Evolutionary conservation across 2,888 invertebrate genomes (phyloP), one percentile per base, ranked within the genome.

Genomic region (Scelioninae gen. 2): DNA sequence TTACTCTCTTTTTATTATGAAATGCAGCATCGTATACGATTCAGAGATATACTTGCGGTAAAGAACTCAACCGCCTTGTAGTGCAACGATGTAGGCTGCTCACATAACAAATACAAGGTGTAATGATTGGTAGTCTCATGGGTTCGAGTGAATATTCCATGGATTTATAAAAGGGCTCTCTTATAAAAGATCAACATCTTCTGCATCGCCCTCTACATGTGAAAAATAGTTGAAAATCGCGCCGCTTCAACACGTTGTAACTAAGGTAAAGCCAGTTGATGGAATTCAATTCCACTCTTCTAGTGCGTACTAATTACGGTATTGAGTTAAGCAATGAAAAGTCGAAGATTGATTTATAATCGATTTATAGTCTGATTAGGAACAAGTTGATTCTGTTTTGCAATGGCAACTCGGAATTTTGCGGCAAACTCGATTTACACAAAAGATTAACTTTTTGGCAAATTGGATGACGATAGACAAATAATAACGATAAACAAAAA

Each of bases 321-420:
- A 81, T 81, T 81, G 75, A 80, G 81, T 80, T 81, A 79, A 82
- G 78, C 78, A 80, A 79, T 82, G 78, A 77, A 77, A 79, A 77
- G 76, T 79, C 74, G 79, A 76, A 78, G 78, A 75, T 76, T 80
- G 79, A 81, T 81, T 81, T 80, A 77, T 81, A 81, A 80, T 81
- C 76, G 76, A 78, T 78, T 58, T 63, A 73, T 73, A 73, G 73
- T 69, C 64, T 69, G 69, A 69, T 68, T 73, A 73, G 69, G 43
- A 60, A 37, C 52, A 64, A 69, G 58, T 68, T 68, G 61, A 28
- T 73, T 73, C 67, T 57, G 50, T 69, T 73, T 73, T 53, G 53
- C 69, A 64, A 69, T 69, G 69, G 28, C 33, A 52, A 58, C 22
- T 41, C 28, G 31, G n/a, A 31, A 35, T 28, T 31, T 63, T 52